Conservation (phyloP, 1,140 invertebrate species). For the Eufriesea mexicana region DNA sequence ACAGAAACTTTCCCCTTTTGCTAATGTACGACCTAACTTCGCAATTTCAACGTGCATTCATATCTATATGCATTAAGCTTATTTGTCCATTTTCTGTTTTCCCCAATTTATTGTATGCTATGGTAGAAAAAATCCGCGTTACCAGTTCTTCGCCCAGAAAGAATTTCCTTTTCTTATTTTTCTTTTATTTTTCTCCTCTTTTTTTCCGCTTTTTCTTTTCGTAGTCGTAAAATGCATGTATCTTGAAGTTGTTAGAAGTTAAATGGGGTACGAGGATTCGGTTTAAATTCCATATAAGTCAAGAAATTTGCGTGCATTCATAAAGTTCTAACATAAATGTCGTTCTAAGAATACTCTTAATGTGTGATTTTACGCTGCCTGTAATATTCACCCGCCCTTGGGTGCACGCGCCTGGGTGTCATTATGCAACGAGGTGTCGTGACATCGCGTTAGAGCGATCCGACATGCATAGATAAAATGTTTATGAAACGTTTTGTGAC, state of each 20-base stretch:
- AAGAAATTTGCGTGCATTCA: neutral
- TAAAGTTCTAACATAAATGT: neutral
- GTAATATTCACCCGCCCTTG: conserved; percentile 1
- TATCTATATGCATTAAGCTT: neutral
- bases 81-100: conserved; percentile 1
- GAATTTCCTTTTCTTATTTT: neutral
- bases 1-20: conserved; percentile 36
- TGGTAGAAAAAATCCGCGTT: neutral
- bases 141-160: neutral
- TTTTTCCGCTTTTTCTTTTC: too few relatives aligned
- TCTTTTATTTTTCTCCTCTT: neutral
- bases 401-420: conserved; percentile 11
- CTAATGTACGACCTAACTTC: conserved; percentile 31
- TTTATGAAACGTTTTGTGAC: conserved; percentile 44
- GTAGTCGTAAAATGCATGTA: neutral
- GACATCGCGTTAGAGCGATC: conserved; percentile 41
- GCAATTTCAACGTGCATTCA: neutral
- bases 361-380: conserved; percentile 10
- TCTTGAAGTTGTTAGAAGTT: neutral
- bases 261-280: neutral
- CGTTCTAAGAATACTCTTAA: conserved; percentile 9
- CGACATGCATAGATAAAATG: conserved; percentile 39
- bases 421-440: conserved; percentile 45
- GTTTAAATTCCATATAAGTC: neutral
- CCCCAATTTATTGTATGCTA: neutral